Base-by-base conservation (phyloP, 2,888 invertebrate species). In the Poecilus cupreus region DNA sequence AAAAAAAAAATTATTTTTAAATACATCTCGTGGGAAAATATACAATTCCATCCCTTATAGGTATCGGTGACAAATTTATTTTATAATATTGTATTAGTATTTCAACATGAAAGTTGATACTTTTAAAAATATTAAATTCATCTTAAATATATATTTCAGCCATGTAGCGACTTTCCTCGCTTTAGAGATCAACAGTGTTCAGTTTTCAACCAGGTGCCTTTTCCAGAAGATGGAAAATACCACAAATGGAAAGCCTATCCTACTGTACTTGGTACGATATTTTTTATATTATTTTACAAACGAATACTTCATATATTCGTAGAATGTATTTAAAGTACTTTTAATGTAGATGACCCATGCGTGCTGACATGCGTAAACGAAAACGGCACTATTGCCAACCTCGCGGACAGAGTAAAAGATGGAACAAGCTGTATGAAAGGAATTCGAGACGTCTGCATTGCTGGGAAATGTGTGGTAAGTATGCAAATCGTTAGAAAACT, bases 391-490 rank as follows among this genome's bases (percentile, higher is more conserved):
- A 83, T 89, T 32, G 87, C 87, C 11, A 85, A 87, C 83, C 85
- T 91, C 78, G 88, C 88, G 68, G 91, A 91, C 64, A 89, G 90
- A 22, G 91, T 91, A 16, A 86, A 89, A 2, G 92, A 92, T 85
- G 92, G 92, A 0, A 92, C 92, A 0, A 90, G 90, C 3, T 92
- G 92, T 85, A 88, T 88, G 43, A 88, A 89, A 2, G 90, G 90
- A 11, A 88, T 89, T 4, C 86, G 90, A 18, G 90, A 92, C 85
- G 90, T 92, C 87, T 92, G 92, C 86, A 90, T 92, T 83, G 89
- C 89, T 84, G 92, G 91, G 26, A 85, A 89, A 79, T 92, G 92
- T 85, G 88, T 88, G 86, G 91, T 91, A 86, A 13, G 68, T 37
- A 54, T 11, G 11, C 2, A 10, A 16, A 54, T 24, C 18, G 6